Evolutionary conservation across 2,888 invertebrate genomes (phyloP), one percentile per base, ranked within the genome.

Genomic region (Trichogramma dendrolimi): DNA sequence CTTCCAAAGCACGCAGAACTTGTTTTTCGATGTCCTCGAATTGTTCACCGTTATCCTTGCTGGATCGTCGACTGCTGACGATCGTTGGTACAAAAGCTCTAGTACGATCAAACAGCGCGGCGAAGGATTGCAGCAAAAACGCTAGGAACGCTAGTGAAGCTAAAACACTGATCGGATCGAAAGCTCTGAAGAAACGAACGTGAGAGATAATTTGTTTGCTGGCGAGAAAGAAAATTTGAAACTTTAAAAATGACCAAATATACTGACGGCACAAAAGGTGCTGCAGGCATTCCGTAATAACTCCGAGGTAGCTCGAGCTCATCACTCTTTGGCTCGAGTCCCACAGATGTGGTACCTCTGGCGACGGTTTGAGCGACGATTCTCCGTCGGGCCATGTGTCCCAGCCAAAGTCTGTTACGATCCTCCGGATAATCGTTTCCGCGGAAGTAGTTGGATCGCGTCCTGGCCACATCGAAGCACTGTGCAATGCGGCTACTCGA

Each of bases 141-240:
- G 79, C 79, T 55, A 80, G 66, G 64, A 80, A 80, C n/a, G 79
- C 79, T 14, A 80, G 67, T 5, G 79, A 79, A 42, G 79, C 79
- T 43, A 80, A 67, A 39, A 79, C 70, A 56, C 76, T 77, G 55
- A 80, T 72, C n/a, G 80, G 78, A 67, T 80, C 79, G 60, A 80
- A 76, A 43, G 75, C 71, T 54, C 77, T 78, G 66, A 51, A 73
- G 49, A 40, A 14, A 10, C 49, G 58, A 55, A 58, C 11, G n/a
- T 8, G 8, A 39, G 54, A 38, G 41, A 6, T 47, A 8, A 46
- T 7, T 27, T 42, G 48, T 43, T 48, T 43, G 1, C 14, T 5
- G 44, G 27, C 10, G 8, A 10, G 5, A 48, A 47, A 49, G 39
- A 57, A 49, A 41, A 48, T 40, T 43, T 38, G 11, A 47, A 41